Percentiles rank a stretch among this genome's conserved stretches.
These are phyloP conservation scores for Cheirogaleus major DNA, from an alignment of 2,797 vertebrate species.

Conservation along the genomic window DNA sequence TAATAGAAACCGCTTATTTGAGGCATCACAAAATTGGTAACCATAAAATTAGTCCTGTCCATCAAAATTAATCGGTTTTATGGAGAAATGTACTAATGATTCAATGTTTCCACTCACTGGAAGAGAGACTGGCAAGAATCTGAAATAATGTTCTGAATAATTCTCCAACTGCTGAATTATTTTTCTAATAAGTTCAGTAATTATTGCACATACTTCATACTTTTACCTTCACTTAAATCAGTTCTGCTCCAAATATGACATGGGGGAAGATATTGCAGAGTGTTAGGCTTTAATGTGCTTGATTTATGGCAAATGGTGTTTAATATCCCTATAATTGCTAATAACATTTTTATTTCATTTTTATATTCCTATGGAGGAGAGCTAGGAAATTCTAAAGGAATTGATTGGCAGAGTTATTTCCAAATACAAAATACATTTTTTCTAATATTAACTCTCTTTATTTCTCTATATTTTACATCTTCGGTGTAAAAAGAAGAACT, in stretches of 20 bases:
- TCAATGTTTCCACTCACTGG: background rate
- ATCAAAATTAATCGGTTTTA: slow-evolving; percentile 65
- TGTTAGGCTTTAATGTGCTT: slow-evolving; percentile 55
- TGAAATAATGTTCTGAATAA: slow-evolving; percentile 65
- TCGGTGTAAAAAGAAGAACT: background rate
- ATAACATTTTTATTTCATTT: slow-evolving; percentile 62
- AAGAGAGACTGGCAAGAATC: slow-evolving; percentile 31
- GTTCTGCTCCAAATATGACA: slow-evolving; percentile 67
- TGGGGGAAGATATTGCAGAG: slow-evolving; percentile 34
- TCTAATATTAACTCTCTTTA: slow-evolving; percentile 5
- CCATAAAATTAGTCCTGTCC: slow-evolving; percentile 59
- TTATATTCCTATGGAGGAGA: slow-evolving; percentile 37
- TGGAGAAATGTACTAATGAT: slow-evolving; percentile 34
- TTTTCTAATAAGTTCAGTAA: slow-evolving; percentile 73
- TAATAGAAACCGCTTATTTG: slow-evolving; percentile 45
- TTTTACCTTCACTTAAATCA: slow-evolving; percentile 56
- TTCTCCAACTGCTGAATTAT: slow-evolving; percentile 64
- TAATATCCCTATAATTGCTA: slow-evolving; percentile 62
- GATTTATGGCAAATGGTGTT: slow-evolving; percentile 54
- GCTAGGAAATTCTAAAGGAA: slow-evolving; percentile 23
- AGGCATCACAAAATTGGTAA: slow-evolving; percentile 48
- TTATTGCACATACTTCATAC: slow-evolving; percentile 60
- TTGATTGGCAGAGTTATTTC: background rate
- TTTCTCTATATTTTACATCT: slow-evolving; percentile 13
- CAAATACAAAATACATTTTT: slow-evolving; percentile 38